Base-by-base conservation (phyloP, 2,888 invertebrate species). In the Siphonodentalium dalli region DNA sequence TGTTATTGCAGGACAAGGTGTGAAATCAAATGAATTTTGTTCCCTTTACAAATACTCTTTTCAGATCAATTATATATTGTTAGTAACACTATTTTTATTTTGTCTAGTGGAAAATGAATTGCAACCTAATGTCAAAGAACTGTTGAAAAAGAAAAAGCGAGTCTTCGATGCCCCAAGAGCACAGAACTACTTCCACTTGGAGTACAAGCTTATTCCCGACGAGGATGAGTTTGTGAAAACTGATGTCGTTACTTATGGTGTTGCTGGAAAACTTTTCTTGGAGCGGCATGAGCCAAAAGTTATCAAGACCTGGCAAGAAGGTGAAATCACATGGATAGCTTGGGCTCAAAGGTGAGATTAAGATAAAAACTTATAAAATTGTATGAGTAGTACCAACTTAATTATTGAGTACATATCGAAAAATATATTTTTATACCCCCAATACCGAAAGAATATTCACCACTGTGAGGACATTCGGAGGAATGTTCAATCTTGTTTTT, bases 301-400 rank as follows among this genome's bases (percentile, higher is more conserved):
- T 15, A 61, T 80, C 44, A 74, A 74, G 53, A 79, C 77, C 1
- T 81, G 80, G 80, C 71, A 71, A 43, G 78, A 77, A 50, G 79
- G 77, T 1, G 74, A 77, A 26, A 60, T 73, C 28, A 77, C 79
- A 1, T 81, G 81, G 81, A 68, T 78, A 9, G 75, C 78, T 2
- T 81, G 80, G 80, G 66, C 77, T n/a, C 73, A 78, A 43, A 75
- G 71, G 80, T 79, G 60, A 55, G 56, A 40, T 18, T 20, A 35
- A 20, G 15, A 38, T 13, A 15, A 18, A 18, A 15, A 18, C 15
- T 9, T 38, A 9, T 18, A 38, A 15, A 6, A 0, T 15, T 20
- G 5, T 38, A 38, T 38, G 5, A 6, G 20, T 20, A 5, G n/a
- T 13, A 15, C n/a, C n/a, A 2, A 18, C 13, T 18, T 18, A 38